Evolutionary conservation across 2,113 vertebrate species (phyloP), one percentile per base, ranked within the genome.

Genomic region (Leucoraja erinaceus): DNA sequence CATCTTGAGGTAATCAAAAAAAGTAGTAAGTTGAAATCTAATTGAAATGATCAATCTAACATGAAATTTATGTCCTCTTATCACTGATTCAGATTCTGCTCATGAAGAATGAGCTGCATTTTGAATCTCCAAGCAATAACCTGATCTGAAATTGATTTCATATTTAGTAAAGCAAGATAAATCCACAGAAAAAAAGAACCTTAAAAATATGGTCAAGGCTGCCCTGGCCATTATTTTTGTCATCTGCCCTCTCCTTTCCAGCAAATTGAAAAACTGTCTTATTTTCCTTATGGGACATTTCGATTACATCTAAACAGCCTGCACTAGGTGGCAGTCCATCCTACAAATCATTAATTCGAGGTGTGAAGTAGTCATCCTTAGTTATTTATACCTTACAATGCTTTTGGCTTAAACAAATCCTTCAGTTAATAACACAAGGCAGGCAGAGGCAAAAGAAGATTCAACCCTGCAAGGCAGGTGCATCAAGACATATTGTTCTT

Each of bases 211-310:
- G 66, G 68, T 72, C 10, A 68, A 61, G 88, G 70, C 20, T 91
- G 63, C 66, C 38, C 18, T 72, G 68, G 22, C 22, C 66, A 91
- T 72, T 91, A 47, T 22, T 9, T 72, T 20, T 91, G 18, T 54
- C 22, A 72, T 20, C 33, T 18, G 31, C 86, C 20, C 38, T 11
- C 68, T 28, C 25, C 20, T 70, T 72, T 70, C 88, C 47, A 31
- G 33, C 33, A 70, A 90, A 90, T 70, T 70, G 88, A 70, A 90
- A 47, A 81, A 68, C 61, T 70, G 33, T 70, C 66, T 68, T 70
- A 70, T 91, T 91, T 91, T 91, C 83, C 14, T 91, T 74, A 38
- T 91, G 31, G 66, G 70, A 91, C 70, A 91, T 91, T 91, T 91
- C 3, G 20, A 54, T 38, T 74, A 72, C 25, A 72, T 91, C 68